Evolutionary conservation across 2,888 invertebrate species (phyloP).

Genomic region (Lamellibrachia columna): DNA sequence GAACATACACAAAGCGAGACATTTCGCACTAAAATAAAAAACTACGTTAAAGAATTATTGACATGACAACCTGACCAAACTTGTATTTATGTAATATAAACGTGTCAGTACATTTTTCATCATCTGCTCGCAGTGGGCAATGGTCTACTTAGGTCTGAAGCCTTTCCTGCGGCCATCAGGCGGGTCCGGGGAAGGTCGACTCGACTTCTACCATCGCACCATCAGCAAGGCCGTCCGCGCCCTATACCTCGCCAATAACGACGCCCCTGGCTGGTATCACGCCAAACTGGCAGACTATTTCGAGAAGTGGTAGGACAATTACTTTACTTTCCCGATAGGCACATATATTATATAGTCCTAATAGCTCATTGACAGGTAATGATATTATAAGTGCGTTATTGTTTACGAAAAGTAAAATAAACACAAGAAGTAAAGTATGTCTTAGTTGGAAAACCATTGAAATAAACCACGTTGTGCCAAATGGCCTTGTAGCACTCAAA

Average conservation of each 20-base stretch:
- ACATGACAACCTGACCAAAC: not conserved
- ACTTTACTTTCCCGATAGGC: no score
- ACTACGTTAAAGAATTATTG: no score
- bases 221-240: slow-evolving; percentile 38
- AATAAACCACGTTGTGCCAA: not conserved
- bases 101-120: not conserved
- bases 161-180: slow-evolving; percentile 28
- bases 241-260: slow-evolving; percentile 38
- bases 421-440: no score
- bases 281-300: slow-evolving; percentile 43
- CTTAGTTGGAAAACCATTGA: no score
- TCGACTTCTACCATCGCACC: slow-evolving; percentile 4
- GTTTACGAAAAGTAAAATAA: no score
- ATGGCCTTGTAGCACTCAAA: not conserved
- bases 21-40: no score
- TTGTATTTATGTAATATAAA: not conserved
- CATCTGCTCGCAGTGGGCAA: slow-evolving; percentile 43
- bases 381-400: no score
- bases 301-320: slow-evolving; percentile 38
- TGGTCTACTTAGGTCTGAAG: slow-evolving; percentile 45
- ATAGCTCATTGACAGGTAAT: no score
- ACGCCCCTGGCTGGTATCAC: slow-evolving; percentile 39
- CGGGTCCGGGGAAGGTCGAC: not conserved
- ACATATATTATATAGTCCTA: no score
- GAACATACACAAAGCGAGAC: no score